Conservation (phyloP, 2,113 vertebrate genomes). For the Bubo blakistoni region DNA sequence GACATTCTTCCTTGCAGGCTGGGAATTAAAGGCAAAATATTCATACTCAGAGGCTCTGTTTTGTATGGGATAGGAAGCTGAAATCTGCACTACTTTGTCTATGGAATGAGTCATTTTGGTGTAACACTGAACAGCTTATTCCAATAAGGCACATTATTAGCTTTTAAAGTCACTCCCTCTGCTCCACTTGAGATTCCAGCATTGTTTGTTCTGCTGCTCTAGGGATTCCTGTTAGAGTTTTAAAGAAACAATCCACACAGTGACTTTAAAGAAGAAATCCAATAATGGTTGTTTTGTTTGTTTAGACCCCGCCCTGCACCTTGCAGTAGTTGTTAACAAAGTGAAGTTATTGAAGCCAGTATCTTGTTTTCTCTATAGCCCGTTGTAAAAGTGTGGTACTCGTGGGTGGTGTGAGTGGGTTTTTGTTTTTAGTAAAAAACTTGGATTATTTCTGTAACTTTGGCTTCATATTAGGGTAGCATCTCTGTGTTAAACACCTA, state of each 20-base stretch:
- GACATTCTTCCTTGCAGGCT: not conserved
- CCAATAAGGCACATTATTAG: not conserved
- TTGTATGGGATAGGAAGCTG: not conserved
- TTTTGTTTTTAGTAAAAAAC: not conserved
- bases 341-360: not conserved
- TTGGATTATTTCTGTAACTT: not conserved
- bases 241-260: not conserved
- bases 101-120: not conserved
- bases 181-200: not conserved
- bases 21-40: not conserved
- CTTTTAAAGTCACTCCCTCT: not conserved
- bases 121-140: not conserved
- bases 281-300: not conserved
- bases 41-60: not conserved
- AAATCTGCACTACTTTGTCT: not conserved
- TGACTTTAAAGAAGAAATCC: not conserved
- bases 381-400: not conserved
- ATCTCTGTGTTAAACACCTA: not conserved
- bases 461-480: not conserved
- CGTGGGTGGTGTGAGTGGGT: not conserved
- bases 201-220: not conserved
- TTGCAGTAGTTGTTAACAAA: not conserved
- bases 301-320: not conserved
- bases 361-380: not conserved
- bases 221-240: not conserved